These are phyloP conservation scores for Torymus texanus DNA, from an alignment of 2,888 invertebrate genomes.

Conservation along the genomic window DNA sequence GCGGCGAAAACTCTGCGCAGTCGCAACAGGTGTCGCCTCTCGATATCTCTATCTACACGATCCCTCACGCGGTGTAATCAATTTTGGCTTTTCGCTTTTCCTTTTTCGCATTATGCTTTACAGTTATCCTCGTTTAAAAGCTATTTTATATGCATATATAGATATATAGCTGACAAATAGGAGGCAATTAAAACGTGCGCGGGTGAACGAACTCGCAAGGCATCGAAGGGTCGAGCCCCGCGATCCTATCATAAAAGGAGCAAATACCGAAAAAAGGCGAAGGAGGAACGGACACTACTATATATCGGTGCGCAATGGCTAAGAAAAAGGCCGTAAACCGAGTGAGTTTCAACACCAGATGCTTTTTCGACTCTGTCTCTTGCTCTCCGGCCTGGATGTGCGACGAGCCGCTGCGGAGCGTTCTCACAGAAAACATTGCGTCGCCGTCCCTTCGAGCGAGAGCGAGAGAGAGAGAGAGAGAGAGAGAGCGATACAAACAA, in stretches of 20 bases:
- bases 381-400: slow-evolving; percentile 63
- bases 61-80: neutral
- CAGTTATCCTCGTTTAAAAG: too few relatives aligned
- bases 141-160: too few relatives aligned
- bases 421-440: slow-evolving; percentile 64
- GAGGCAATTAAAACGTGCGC: too few relatives aligned
- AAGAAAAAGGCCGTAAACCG: neutral
- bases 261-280: too few relatives aligned
- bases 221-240: too few relatives aligned
- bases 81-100: neutral
- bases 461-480: slow-evolving; percentile 13
- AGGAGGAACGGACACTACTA: too few relatives aligned
- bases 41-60: neutral
- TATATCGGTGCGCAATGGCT: too few relatives aligned
- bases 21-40: slow-evolving; percentile 30
- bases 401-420: slow-evolving; percentile 64
- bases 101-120: too few relatives aligned
- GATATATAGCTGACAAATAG: too few relatives aligned
- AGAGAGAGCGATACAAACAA: slow-evolving; percentile 1
- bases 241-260: too few relatives aligned
- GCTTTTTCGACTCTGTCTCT: slow-evolving; percentile 34
- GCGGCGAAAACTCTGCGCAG: neutral
- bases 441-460: slow-evolving; percentile 21
- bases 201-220: too few relatives aligned
- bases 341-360: slow-evolving; percentile 24